A percentile compares a stretch with the other conserved stretches of the same genome.
Evolutionary conservation across 1,140 invertebrate genomes (phyloP).

Genomic region (Solenopsis fugax): DNA sequence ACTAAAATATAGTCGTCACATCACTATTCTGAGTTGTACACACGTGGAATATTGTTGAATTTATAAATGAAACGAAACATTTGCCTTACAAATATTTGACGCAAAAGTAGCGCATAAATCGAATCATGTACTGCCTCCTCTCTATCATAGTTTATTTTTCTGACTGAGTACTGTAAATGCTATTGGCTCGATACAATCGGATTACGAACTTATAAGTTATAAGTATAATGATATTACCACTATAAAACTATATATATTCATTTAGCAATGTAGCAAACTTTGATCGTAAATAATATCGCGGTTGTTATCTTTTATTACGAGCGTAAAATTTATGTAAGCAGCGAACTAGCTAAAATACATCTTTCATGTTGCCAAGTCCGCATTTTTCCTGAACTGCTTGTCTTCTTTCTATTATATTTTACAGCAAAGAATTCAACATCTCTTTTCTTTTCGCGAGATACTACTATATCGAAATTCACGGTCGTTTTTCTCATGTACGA

Average conservation of each 20-base stretch:
- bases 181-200: slow-evolving; percentile 28
- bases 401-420: slow-evolving; percentile 18
- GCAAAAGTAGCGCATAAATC: slow-evolving; percentile 12
- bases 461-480: slow-evolving; percentile 11
- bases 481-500: slow-evolving; percentile 15
- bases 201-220: neutral
- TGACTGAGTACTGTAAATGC: neutral
- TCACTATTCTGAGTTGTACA: slow-evolving; percentile 1
- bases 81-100: slow-evolving; percentile 14
- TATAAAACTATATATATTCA: slow-evolving; percentile 32
- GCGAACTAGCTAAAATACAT: slow-evolving; percentile 2
- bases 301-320: neutral
- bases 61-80: slow-evolving; percentile 27
- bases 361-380: slow-evolving; percentile 6
- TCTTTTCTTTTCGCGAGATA: neutral
- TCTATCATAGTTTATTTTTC: slow-evolving; percentile 5
- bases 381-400: slow-evolving; percentile 18
- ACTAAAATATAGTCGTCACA: neutral
- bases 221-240: neutral
- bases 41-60: neutral
- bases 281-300: slow-evolving; percentile 14
- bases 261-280: slow-evolving; percentile 19
- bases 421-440: neutral
- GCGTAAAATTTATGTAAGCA: slow-evolving; percentile 28
- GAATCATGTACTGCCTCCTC: neutral